Conservation (phyloP, 2,797 vertebrate species). For the Peromyscus melanophrys region DNA sequence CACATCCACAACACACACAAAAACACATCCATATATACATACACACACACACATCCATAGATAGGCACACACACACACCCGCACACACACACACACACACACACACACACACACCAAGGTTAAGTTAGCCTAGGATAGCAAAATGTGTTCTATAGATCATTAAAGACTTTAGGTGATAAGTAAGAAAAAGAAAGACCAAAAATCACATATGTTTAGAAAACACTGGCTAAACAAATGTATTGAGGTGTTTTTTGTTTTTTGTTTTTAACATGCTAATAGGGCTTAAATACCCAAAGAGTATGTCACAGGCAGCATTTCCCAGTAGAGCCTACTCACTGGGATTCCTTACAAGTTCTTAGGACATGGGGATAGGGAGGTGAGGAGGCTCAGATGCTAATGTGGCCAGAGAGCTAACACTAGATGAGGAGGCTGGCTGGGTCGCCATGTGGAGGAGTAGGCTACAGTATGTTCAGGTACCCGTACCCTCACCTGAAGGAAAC, state of each 20-base stretch:
- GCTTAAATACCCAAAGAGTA: neutral
- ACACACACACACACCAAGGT: neutral
- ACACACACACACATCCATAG: too few species aligned
- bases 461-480: accelerated
- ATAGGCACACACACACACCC: too few species aligned
- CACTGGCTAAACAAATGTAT: neutral
- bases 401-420: accelerated
- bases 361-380: neutral
- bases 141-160: neutral
- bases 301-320: neutral
- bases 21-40: too few species aligned
- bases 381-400: neutral
- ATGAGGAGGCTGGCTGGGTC: accelerated
- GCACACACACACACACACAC: neutral
- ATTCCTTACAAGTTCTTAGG: neutral
- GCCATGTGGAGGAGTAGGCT: accelerated
- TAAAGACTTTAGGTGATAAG: neutral
- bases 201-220: conserved; percentile 18
- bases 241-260: neutral
- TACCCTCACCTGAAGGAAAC: neutral
- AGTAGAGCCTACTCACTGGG: neutral
- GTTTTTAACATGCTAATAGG: neutral
- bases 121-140: neutral
- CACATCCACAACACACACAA: neutral
- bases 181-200: neutral